These are phyloP conservation scores for Abrostola triplasia DNA, from an alignment of 2,888 invertebrate genomes.

Conservation along the genomic window DNA sequence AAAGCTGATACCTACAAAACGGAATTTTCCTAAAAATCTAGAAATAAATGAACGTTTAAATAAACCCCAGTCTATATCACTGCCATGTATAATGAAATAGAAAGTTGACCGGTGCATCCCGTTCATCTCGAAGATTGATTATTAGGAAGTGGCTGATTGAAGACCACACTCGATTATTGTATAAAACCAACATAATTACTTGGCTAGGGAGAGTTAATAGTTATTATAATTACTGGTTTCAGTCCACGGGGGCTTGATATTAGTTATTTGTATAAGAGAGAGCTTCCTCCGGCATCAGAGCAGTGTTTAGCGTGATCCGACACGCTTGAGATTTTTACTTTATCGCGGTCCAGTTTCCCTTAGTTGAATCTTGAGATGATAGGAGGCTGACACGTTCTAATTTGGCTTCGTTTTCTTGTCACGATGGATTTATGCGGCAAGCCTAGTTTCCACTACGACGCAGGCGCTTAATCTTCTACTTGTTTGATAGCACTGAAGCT, in stretches of 20 bases:
- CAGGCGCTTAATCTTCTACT: not conserved
- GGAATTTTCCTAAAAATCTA: slow-evolving; percentile 11
- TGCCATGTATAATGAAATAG: slow-evolving; percentile 55
- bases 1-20: not conserved
- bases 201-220: slow-evolving; percentile 51
- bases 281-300: slow-evolving; percentile 30
- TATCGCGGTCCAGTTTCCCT: slow-evolving; percentile 44
- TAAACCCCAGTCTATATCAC: slow-evolving; percentile 28
- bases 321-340: slow-evolving; percentile 28
- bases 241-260: slow-evolving; percentile 28
- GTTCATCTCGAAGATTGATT: slow-evolving; percentile 58
- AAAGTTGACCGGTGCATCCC: slow-evolving; percentile 55
- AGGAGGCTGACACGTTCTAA: slow-evolving; percentile 41
- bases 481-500: not conserved
- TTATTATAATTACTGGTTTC: slow-evolving; percentile 48
- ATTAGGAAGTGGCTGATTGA: slow-evolving; percentile 60
- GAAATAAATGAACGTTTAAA: slow-evolving; percentile 41
- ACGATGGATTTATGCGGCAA: slow-evolving; percentile 33
- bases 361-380: slow-evolving; percentile 38
- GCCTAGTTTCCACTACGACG: slow-evolving; percentile 18
- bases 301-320: slow-evolving; percentile 28
- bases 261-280: slow-evolving; percentile 36
- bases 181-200: slow-evolving; percentile 58
- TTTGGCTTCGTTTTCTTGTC: slow-evolving; percentile 40
- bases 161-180: slow-evolving; percentile 53